These are phyloP conservation scores for Halcyon senegalensis DNA, from an alignment of 2,113 vertebrate genomes.

Conservation along the genomic window DNA sequence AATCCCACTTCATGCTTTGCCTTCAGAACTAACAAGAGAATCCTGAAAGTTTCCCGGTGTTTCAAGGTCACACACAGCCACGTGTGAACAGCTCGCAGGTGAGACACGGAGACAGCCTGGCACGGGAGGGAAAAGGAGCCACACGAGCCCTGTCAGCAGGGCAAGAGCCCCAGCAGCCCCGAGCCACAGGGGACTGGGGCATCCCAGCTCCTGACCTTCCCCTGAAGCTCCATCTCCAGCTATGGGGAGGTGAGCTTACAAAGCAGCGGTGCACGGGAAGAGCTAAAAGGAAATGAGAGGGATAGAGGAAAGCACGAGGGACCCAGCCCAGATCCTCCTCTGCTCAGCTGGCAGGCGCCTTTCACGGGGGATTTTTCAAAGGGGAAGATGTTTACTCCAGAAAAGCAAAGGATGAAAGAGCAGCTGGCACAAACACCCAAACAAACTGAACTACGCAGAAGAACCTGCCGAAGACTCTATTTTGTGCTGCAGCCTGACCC, in stretches of 20 bases:
- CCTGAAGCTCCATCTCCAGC: neutral
- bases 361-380: neutral
- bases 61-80: neutral
- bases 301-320: neutral
- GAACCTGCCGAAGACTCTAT: neutral
- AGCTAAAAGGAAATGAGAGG: too few relatives aligned
- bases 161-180: neutral
- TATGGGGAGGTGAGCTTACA: fast-evolving
- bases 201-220: neutral
- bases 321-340: too few relatives aligned
- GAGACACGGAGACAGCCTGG: neutral
- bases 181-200: fast-evolving
- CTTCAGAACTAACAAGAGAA: neutral
- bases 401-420: neutral
- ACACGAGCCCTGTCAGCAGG: fast-evolving
- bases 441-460: neutral
- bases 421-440: neutral
- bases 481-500: neutral
- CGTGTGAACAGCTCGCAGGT: fast-evolving
- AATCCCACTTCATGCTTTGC: neutral
- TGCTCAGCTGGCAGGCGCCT: fast-evolving
- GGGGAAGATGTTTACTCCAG: neutral
- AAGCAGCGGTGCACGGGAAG: fast-evolving
- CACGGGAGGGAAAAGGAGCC: too few relatives aligned
- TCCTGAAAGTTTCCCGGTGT: fast-evolving